phyloP scores from a whole-genome alignment of 2,888 invertebrate genomes.

The Eubasilissa splendida region DNA sequence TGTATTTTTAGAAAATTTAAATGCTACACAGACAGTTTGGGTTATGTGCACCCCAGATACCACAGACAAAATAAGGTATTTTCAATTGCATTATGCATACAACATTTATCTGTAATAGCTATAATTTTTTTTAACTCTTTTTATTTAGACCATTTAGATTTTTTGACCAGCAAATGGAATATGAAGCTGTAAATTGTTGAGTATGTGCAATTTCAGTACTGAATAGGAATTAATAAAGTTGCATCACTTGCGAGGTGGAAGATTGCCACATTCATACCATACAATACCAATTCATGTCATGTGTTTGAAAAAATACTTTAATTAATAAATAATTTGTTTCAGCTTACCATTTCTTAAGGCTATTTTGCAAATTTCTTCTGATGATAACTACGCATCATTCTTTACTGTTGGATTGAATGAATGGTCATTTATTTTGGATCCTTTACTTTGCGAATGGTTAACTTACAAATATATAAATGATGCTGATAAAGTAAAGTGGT shows the following conservation, averaged over 20 bases:
- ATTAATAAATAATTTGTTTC: constrained; percentile 50
- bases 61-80: neutral
- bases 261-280: too few relatives aligned
- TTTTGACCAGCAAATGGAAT: too few relatives aligned
- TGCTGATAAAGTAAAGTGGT: neutral
- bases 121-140: too few relatives aligned
- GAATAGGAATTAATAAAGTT: too few relatives aligned
- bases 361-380: constrained; percentile 63
- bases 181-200: too few relatives aligned
- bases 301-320: too few relatives aligned
- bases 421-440: constrained; percentile 74
- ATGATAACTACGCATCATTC: constrained; percentile 65
- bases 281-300: too few relatives aligned
- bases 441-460: constrained; percentile 78
- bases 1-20: neutral
- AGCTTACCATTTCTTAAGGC: constrained; percentile 64
- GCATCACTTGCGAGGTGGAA: too few relatives aligned
- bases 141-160: too few relatives aligned
- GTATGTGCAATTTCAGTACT: too few relatives aligned
- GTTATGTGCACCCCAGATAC: constrained; percentile 33
- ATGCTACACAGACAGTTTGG: constrained; percentile 16
- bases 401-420: constrained; percentile 70
- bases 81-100: neutral
- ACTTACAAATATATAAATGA: constrained; percentile 67
- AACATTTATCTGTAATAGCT: neutral